Percentiles rank a stretch among this genome's conserved stretches.
Conservation (phyloP, 2,888 invertebrate species). For the Smittia aterrima region DNA sequence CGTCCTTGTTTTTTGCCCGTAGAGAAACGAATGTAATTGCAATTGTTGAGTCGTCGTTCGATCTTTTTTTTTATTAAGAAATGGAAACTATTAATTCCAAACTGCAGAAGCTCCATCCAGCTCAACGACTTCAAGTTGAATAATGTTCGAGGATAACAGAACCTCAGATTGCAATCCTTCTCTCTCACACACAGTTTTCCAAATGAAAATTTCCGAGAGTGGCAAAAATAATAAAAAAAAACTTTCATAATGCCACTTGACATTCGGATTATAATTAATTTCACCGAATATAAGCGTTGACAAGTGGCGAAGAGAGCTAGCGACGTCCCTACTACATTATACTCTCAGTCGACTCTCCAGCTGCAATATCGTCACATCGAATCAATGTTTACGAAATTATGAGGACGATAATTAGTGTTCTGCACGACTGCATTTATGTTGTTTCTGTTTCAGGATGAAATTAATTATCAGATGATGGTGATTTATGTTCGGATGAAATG, state of each 20-base stretch:
- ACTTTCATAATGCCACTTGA: neutral
- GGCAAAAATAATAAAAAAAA: too few relatives aligned
- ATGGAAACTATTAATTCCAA: too few relatives aligned
- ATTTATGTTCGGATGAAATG: conserved; percentile 4
- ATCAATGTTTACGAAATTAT: conserved; percentile 26
- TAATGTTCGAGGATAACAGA: too few relatives aligned
- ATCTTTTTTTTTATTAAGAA: too few relatives aligned
- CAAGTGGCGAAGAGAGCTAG: conserved; percentile 3
- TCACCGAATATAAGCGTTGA: conserved; percentile 10
- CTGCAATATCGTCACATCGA: neutral
- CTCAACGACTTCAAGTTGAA: too few relatives aligned
- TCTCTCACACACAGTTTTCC: too few relatives aligned
- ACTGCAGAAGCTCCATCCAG: too few relatives aligned
- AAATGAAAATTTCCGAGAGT: too few relatives aligned
- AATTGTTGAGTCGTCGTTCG: neutral
- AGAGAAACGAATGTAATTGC: conserved; percentile 28
- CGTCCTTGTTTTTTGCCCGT: conserved; percentile 24
- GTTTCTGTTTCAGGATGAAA: conserved; percentile 4
- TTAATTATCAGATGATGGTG: conserved; percentile 31
- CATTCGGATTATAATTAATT: conserved; percentile 1
- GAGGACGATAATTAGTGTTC: conserved; percentile 9
- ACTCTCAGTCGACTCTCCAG: too few relatives aligned
- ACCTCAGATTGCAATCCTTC: too few relatives aligned
- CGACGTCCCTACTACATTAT: neutral
- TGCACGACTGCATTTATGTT: neutral